phyloP scores from a whole-genome alignment of 2,888 invertebrate genomes.

The Caenorhabditis panamensis region DNA sequence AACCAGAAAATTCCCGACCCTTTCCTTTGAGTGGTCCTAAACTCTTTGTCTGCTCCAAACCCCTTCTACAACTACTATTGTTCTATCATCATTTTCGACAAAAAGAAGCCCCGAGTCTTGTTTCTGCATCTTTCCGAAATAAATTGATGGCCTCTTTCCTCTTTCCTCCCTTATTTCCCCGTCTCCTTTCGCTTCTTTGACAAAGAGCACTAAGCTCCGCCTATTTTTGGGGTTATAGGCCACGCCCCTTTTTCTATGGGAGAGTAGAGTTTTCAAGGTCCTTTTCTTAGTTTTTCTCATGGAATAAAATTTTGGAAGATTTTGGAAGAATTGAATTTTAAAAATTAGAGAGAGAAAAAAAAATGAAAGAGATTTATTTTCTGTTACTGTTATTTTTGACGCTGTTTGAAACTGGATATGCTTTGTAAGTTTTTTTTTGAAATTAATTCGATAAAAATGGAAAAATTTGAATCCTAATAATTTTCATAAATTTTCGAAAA shows the following conservation, averaged over 20 bases:
- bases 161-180: neutral
- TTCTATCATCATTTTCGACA: constrained; percentile 33
- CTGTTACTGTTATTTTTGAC: constrained; percentile 18
- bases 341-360: neutral
- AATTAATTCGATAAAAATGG: neutral
- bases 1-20: too few relatives aligned
- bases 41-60: too few relatives aligned
- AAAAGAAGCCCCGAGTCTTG: constrained; percentile 33
- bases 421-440: constrained; percentile 27
- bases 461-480: too few relatives aligned
- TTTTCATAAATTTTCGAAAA: too few relatives aligned
- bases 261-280: too few relatives aligned
- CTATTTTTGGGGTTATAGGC: neutral
- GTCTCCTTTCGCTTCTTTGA: neutral
- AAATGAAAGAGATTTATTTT: neutral
- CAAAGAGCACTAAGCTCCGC: constrained; percentile 4
- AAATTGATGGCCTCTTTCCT: constrained; percentile 43
- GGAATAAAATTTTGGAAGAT: too few relatives aligned
- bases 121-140: constrained; percentile 28
- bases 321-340: too few relatives aligned
- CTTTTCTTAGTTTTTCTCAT: neutral
- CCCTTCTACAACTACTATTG: constrained; percentile 47
- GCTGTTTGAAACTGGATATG: constrained; percentile 3
- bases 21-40: too few relatives aligned
- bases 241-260: neutral